Base-by-base conservation (phyloP, 1,140 invertebrate species). In the Danaus melanippus region DNA sequence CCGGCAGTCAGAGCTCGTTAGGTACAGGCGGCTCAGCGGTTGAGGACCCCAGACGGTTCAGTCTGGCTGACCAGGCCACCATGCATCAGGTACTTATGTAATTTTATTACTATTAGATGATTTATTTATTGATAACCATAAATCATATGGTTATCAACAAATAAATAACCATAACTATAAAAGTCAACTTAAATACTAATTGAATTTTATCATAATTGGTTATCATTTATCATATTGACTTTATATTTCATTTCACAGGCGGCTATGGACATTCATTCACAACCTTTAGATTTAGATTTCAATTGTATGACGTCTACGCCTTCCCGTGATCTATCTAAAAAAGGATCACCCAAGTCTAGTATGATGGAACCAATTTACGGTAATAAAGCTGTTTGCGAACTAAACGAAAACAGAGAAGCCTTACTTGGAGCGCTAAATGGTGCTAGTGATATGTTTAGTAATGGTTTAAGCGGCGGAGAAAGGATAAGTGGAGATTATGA, bases 1-100 rank as follows among this genome's bases (percentile, higher is more conserved):
- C 93, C 1, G 94, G 94, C 1, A 95, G 93, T 8, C 92, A 94
- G 63, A 93, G 89, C 56, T 95, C 93, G 39, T 79, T 95, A 53
- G 92, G 84, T 74, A 62, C 88, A 71, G 58, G 87, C 75, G 48
- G 81, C 12, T 83, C 84, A 0, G 81, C 77, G 0, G 71, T 76
- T 7, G 86, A 87, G 46, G 87, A 87, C 49, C 78, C 84, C 0
- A 66, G 87, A 52, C 66, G 87, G 55, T 87, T 86, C 57, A 88
- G 87, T 50, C 68, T 87, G 2, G 87, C 86, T 10, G 87, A 88
- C 50, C 84, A 86, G 53, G 65, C 75, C 43, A 82, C 78, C 21
- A 80, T 84, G 77, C 84, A 86, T 62, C 84, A 86, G 80, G 84
- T 86, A 71, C 12, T 11, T 58, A 46, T 12, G 9, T 47, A 43